A percentile compares a stretch with the other conserved stretches of the same genome.
Evolutionary conservation across 2,113 vertebrate species (phyloP).

Genomic region (Ciconia maguari): DNA sequence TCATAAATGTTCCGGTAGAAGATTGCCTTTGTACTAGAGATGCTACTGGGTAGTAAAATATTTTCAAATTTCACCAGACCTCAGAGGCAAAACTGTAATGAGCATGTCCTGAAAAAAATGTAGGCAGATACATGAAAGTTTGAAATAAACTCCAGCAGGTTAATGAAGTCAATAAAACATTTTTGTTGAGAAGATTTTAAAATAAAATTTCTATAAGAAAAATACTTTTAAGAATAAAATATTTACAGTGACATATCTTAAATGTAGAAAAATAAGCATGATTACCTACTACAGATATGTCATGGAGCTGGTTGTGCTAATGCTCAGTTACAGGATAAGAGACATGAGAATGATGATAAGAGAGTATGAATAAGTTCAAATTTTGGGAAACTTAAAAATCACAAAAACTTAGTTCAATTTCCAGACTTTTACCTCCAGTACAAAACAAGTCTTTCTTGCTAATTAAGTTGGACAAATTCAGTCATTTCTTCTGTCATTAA

Average conservation of each 20-base stretch:
- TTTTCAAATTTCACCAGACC: not conserved
- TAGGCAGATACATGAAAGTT: not conserved
- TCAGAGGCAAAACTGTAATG: not conserved
- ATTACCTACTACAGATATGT: not conserved
- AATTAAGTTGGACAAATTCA: not conserved
- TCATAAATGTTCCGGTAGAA: not conserved
- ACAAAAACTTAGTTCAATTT: not conserved
- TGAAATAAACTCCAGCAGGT: not conserved
- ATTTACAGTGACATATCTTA: not conserved
- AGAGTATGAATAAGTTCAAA: not conserved
- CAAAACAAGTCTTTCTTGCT: not conserved
- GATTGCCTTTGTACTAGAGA: not conserved
- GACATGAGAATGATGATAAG: not conserved
- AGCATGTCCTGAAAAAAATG: not conserved
- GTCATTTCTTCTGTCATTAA: not conserved
- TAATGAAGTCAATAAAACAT: not conserved
- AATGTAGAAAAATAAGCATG: not conserved
- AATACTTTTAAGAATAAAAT: not conserved
- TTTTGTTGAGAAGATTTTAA: not conserved
- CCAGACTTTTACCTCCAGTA: not conserved
- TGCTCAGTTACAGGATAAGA: not conserved
- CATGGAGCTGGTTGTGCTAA: not conserved
- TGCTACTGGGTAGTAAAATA: not conserved
- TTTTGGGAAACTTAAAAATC: not conserved
- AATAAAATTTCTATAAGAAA: not conserved